phyloP scores from a whole-genome alignment of 2,797 vertebrate species.

The Eutrigla gurnardus region DNA sequence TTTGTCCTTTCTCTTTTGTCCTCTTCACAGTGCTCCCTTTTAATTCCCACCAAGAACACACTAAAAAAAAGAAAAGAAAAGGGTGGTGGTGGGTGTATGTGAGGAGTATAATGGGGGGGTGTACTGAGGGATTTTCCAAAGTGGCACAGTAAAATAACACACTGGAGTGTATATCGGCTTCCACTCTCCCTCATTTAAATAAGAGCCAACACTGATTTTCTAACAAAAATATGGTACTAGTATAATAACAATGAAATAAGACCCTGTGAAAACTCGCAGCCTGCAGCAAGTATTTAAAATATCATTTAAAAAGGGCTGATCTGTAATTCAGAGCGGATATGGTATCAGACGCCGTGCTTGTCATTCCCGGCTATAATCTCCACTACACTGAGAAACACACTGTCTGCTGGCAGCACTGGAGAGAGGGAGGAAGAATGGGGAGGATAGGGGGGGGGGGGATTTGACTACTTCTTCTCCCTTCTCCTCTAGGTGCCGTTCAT shows the following conservation, averaged over 20 bases:
- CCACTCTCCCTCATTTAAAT: constrained; percentile 80
- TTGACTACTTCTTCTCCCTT: constrained; percentile 54
- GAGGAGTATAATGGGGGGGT: constrained; percentile 23
- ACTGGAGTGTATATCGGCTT: constrained; percentile 73
- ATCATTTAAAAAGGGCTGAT: constrained; percentile 84
- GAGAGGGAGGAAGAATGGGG: constrained; percentile 58
- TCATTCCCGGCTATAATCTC: constrained; percentile 82
- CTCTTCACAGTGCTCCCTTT: constrained; percentile 69
- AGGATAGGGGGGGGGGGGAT: constrained; percentile 17
- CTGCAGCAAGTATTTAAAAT: constrained; percentile 82
- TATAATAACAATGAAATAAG: constrained; percentile 82
- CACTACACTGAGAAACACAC: constrained; percentile 74
- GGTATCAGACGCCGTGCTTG: constrained; percentile 82
- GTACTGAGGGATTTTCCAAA: constrained; percentile 74
- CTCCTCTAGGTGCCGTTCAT: constrained; percentile 58
- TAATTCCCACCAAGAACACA: constrained; percentile 76
- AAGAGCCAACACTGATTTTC: constrained; percentile 80
- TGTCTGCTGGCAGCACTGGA: constrained; percentile 77
- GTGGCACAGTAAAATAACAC: constrained; percentile 79
- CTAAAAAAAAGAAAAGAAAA: constrained; percentile 34
- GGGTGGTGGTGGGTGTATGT: constrained; percentile 37
- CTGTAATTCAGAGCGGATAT: constrained; percentile 85
- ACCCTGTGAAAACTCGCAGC: constrained; percentile 79
- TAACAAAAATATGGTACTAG: constrained; percentile 79
- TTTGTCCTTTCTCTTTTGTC: constrained; percentile 77